Conservation (phyloP, 2,113 vertebrate genomes). For the Lota lota region DNA sequence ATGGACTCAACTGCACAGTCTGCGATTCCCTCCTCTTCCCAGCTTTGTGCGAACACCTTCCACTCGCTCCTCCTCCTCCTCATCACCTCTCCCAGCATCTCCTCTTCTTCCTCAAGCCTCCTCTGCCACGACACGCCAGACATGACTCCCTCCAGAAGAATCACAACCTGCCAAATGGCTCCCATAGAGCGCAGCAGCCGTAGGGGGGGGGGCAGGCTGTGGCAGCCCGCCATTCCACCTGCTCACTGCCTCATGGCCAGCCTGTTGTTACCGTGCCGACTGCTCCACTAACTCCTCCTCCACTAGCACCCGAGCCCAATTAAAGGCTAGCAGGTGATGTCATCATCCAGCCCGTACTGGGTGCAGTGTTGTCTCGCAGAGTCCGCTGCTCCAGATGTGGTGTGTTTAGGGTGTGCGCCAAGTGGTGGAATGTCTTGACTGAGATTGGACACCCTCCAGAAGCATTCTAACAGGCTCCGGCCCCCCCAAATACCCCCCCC, state of each 20-base stretch:
- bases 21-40: slow-evolving; percentile 41
- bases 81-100: slow-evolving; percentile 59
- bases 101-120: slow-evolving; percentile 59
- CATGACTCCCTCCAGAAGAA: slow-evolving; percentile 53
- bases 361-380: not conserved
- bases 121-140: slow-evolving; percentile 57
- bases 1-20: slow-evolving; percentile 73
- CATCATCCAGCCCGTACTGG: slow-evolving; percentile 36
- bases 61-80: slow-evolving; percentile 66
- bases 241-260: slow-evolving; percentile 31
- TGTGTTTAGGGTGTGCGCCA: not conserved
- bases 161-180: not conserved
- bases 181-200: slow-evolving; percentile 12
- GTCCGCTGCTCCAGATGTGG: slow-evolving; percentile 2
- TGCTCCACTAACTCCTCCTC: not conserved
- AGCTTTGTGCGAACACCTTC: slow-evolving; percentile 63
- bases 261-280: slow-evolving; percentile 22
- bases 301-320: slow-evolving; percentile 36
- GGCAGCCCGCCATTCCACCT: slow-evolving; percentile 20
- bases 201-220: slow-evolving; percentile 9
- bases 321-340: slow-evolving; percentile 57
- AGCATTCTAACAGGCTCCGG: slow-evolving; percentile 34
- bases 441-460: slow-evolving; percentile 33
- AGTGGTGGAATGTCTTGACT: slow-evolving; percentile 10
- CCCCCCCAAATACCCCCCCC: not conserved